Conservation (phyloP, 2,888 invertebrate species). For the Xylota segnis region DNA sequence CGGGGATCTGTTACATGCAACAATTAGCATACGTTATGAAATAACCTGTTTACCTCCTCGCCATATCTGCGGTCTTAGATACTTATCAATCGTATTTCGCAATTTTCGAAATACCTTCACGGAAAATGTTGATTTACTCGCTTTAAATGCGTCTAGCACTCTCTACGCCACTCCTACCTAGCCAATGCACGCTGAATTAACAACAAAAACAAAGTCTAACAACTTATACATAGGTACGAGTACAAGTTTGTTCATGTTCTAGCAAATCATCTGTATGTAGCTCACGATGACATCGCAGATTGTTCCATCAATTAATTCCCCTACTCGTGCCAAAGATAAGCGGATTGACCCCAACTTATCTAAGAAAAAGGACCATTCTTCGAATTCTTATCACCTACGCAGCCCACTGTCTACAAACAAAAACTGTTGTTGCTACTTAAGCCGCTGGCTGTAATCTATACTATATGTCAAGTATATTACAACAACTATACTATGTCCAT, state of each 20-base stretch:
- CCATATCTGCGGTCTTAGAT: no score
- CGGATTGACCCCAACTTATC: not conserved
- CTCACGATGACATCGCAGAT: not conserved
- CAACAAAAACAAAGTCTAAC: not conserved
- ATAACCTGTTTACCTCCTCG: no score
- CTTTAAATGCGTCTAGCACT: not conserved
- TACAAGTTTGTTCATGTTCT: not conserved
- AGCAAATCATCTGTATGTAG: not conserved
- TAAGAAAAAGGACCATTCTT: not conserved
- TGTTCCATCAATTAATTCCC: not conserved
- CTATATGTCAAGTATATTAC: not conserved
- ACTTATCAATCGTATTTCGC: no score
- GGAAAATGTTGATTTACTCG: no score
- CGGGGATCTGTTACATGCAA: no score
- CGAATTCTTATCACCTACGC: not conserved
- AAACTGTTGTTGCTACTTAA: not conserved
- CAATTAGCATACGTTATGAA: no score
- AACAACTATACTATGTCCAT: no score
- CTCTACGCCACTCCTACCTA: not conserved
- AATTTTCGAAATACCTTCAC: no score
- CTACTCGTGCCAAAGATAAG: not conserved
- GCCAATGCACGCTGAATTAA: not conserved
- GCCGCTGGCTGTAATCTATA: no score
- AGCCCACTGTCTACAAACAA: not conserved
- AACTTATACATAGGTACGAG: not conserved